Conservation (phyloP, 2,888 invertebrate genomes). For the Meteorus cinctellus region DNA sequence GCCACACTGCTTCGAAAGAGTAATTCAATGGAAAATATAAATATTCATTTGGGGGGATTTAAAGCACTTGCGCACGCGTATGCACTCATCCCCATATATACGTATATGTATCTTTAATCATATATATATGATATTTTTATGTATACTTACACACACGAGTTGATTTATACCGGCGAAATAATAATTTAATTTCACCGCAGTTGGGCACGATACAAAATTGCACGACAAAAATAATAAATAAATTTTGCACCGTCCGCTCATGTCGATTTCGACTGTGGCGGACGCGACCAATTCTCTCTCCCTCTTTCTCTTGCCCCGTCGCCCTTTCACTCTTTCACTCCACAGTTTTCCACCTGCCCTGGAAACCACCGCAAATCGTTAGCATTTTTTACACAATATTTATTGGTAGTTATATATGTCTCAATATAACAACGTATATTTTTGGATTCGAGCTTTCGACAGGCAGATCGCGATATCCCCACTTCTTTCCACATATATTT, state of each 20-base stretch:
- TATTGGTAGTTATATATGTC: slow-evolving; percentile 41
- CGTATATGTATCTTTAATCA: slow-evolving; percentile 13
- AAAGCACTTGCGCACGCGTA: slow-evolving; percentile 54
- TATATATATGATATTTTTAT: slow-evolving; percentile 41
- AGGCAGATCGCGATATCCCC: slow-evolving; percentile 44
- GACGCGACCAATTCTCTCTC: slow-evolving; percentile 33
- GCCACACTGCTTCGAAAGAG: slow-evolving; percentile 67
- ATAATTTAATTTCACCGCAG: slow-evolving; percentile 73
- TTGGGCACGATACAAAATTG: slow-evolving; percentile 71
- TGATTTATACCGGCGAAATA: slow-evolving; percentile 73
- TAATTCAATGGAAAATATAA: slow-evolving; percentile 74
- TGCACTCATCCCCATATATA: slow-evolving; percentile 46
- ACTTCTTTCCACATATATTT: not conserved
- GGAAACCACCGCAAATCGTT: slow-evolving; percentile 51
- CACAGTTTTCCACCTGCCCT: slow-evolving; percentile 51
- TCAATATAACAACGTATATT: slow-evolving; percentile 26
- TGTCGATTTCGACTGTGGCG: slow-evolving; percentile 62
- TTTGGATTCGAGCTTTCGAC: slow-evolving; percentile 43
- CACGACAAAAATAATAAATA: slow-evolving; percentile 73
- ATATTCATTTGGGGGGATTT: slow-evolving; percentile 72
- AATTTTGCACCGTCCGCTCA: slow-evolving; percentile 67
- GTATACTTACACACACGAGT: slow-evolving; percentile 46
- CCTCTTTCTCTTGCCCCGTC: slow-evolving; percentile 42
- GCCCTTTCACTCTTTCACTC: slow-evolving; percentile 38
- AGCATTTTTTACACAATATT: slow-evolving; percentile 52